phyloP scores from a whole-genome alignment of 2,888 invertebrate species.

The Caenorhabditis japonica region DNA sequence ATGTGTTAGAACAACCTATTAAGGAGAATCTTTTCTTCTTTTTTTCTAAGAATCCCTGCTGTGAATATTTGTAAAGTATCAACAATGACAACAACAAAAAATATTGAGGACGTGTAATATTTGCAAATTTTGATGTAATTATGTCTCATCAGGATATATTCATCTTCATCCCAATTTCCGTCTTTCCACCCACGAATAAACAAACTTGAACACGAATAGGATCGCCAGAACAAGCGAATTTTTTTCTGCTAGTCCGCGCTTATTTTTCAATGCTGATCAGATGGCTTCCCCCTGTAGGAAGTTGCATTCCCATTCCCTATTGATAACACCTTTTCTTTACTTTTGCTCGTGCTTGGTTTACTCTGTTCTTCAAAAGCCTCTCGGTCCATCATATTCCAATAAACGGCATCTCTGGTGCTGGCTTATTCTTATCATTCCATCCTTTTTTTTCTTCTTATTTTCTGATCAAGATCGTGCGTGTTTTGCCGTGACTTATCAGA shows the following conservation, averaged over 20 bases:
- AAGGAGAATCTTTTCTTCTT: not conserved
- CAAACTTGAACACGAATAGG: conserved; percentile 10
- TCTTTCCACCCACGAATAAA: conserved; percentile 3
- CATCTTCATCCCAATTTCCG: not conserved
- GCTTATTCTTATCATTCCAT: not conserved
- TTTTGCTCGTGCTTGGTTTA: no score
- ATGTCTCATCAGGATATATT: conserved; percentile 7
- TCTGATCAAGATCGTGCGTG: no score
- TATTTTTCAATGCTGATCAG: not conserved
- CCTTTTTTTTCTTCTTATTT: not conserved
- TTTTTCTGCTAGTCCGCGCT: no score
- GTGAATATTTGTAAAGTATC: no score
- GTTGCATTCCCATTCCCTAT: not conserved
- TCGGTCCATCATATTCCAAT: no score
- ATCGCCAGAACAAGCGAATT: not conserved
- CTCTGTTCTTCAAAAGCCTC: no score
- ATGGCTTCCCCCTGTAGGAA: not conserved
- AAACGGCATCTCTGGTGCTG: no score
- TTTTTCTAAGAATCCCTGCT: no score
- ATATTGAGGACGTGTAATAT: no score
- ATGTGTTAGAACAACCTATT: not conserved
- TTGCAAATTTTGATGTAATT: not conserved
- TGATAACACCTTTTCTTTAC: no score
- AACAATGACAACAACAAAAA: no score
- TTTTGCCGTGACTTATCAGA: not conserved